Base-by-base conservation (phyloP, 2,113 vertebrate genomes). In the Cryptoleucopteryx plumbea region DNA sequence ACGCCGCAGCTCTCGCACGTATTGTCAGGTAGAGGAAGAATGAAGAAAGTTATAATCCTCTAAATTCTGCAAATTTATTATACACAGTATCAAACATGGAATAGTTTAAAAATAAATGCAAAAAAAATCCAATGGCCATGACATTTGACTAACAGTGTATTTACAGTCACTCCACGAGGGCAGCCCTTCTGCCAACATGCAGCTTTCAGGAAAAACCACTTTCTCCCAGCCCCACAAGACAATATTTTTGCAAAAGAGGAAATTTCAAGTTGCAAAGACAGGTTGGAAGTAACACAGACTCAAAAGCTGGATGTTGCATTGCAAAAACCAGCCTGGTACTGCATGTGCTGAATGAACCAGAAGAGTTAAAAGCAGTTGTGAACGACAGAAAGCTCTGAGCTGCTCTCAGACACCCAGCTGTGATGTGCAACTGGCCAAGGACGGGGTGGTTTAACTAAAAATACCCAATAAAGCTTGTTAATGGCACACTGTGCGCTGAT, bases 1-100 rank as follows among this genome's bases (percentile, higher is more conserved):
- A 31, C 40, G 1, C 14, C 1, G 2, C 47, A 26, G 72, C 56
- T 48, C 40, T 15, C 21, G 1, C 11, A 3, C 3, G 1, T 17
- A 4, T 17, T 4, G 9, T 23, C 47, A 7, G 19, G 70, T 3
- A 50, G 53, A 71, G 62, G 70, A 82, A 85, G 66, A 55, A 81
- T 0, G 4, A 81, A 63, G 58, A 31, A 26, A 36, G 72, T 55
- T 40, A 11, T 27, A 38, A 63, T 34, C 70, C 83, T 93, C 90
- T 91, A 68, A 91, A 88, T 81, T 85, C 95, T 70, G 74, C 79
- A 82, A 55, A 91, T 94, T 94, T 94, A 93, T 94, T 91, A 23
- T 78, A 68, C 73, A 88, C 80, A 25, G 95, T 93, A 94, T 94
- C 90, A 93, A 94, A 88, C 87, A 88, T 16, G 83, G 80, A 88